phyloP scores from a whole-genome alignment of 2,113 vertebrate species.

The Polypterus bichir region DNA sequence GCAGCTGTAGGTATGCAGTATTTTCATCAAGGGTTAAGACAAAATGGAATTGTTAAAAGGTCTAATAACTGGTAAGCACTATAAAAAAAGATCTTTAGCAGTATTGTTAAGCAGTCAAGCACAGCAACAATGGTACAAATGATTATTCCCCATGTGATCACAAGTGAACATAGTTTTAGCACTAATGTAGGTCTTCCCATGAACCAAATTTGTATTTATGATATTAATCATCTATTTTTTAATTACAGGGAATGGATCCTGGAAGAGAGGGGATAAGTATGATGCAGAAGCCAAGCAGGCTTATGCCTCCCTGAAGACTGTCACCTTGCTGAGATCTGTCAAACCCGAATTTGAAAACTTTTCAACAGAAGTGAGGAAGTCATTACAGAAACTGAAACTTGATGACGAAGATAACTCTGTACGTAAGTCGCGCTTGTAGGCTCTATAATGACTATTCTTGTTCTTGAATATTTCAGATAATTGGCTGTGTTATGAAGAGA shows the following conservation, averaged over 20 bases:
- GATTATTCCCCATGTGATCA: too few species aligned
- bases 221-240: conserved; percentile 1
- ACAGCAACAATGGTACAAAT: too few species aligned
- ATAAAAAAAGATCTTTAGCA: too few species aligned
- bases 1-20: too few species aligned
- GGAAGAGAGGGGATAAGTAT: conserved; percentile 82
- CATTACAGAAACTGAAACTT: conserved; percentile 58
- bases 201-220: background rate
- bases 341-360: conserved; percentile 94
- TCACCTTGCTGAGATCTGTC: conserved; percentile 82
- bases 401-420: conserved; percentile 70
- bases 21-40: too few species aligned
- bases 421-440: conserved; percentile 42
- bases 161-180: too few species aligned
- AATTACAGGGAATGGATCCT: conserved; percentile 78
- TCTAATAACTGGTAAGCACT: too few species aligned
- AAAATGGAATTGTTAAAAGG: too few species aligned
- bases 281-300: conserved; percentile 82
- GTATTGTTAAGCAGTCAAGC: too few species aligned
- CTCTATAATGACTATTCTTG: background rate
- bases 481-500: too few species aligned
- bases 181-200: background rate
- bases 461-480: too few species aligned
- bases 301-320: conserved; percentile 73
- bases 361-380: conserved; percentile 79